Percentiles rank a stretch among this genome's conserved stretches.
phyloP scores from a whole-genome alignment of 2,888 invertebrate species.

The Lycaena phlaeas region DNA sequence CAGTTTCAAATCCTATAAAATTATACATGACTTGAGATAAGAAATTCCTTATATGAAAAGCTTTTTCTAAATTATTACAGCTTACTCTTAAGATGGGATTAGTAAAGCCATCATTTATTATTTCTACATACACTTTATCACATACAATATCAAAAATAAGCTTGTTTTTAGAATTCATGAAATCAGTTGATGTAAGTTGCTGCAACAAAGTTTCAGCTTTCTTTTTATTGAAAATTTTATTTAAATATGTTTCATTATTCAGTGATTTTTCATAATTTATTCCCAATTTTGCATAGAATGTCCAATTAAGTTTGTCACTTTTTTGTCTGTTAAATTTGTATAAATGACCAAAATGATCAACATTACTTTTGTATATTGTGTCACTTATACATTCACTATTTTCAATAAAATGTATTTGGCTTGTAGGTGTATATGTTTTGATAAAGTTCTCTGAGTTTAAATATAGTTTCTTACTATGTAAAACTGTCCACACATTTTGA shows the following conservation, averaged over 20 bases:
- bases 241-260: conserved; percentile 22
- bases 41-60: conserved; percentile 39
- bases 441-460: conserved; percentile 48
- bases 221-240: conserved; percentile 23
- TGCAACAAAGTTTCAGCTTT: conserved; percentile 30
- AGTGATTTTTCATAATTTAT: conserved; percentile 31
- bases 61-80: conserved; percentile 30
- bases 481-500: conserved; percentile 35
- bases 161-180: conserved; percentile 32
- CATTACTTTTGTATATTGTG: conserved; percentile 26
- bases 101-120: conserved; percentile 39
- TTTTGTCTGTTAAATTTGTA: conserved; percentile 30
- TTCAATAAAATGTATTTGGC: conserved; percentile 24
- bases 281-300: conserved; percentile 41
- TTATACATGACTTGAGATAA: conserved; percentile 37
- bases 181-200: conserved; percentile 33
- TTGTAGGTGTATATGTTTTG: conserved; percentile 20
- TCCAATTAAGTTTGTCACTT: conserved; percentile 21
- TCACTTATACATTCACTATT: conserved; percentile 25
- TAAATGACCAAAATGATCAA: conserved; percentile 28
- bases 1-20: conserved; percentile 20
- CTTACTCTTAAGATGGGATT: conserved; percentile 33
- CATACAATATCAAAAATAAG: conserved; percentile 31
- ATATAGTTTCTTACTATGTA: conserved; percentile 33
- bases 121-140: conserved; percentile 30